Evolutionary conservation across 2,113 vertebrate genomes (phyloP).

Genomic region (Lepus europaeus): DNA sequence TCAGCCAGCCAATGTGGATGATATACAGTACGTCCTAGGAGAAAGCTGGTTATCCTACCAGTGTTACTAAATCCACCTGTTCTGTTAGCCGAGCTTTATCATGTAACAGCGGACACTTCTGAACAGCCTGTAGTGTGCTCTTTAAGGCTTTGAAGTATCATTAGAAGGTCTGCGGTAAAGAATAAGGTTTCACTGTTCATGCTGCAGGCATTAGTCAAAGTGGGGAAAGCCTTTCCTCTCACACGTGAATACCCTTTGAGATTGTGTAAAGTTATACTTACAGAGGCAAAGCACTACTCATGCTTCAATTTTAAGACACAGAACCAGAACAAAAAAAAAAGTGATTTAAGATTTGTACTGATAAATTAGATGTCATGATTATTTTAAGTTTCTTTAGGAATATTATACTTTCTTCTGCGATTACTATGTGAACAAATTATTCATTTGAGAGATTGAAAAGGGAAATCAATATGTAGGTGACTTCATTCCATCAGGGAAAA

Average conservation of each 20-base stretch:
- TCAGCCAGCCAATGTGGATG: background rate
- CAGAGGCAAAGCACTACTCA: conserved; percentile 50
- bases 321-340: conserved; percentile 26
- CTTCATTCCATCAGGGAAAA: conserved; percentile 4
- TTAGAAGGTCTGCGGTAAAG: conserved; percentile 59
- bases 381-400: background rate
- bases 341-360: background rate
- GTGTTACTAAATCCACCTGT: conserved; percentile 71
- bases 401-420: conserved; percentile 45
- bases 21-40: conserved; percentile 46
- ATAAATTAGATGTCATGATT: background rate
- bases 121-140: conserved; percentile 68
- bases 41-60: conserved; percentile 65
- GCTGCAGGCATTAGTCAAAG: conserved; percentile 77
- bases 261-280: conserved; percentile 74
- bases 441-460: conserved; percentile 64
- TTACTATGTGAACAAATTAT: conserved; percentile 75
- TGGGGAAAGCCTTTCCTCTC: conserved; percentile 62
- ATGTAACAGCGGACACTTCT: background rate
- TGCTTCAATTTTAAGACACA: conserved; percentile 65
- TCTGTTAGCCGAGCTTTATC: conserved; percentile 64
- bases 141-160: conserved; percentile 81
- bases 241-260: conserved; percentile 72
- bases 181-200: conserved; percentile 80
- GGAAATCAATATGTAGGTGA: conserved; percentile 45